These are phyloP conservation scores for Ctenopoma kingsleyae DNA, from an alignment of 2,797 vertebrate genomes.

Conservation along the genomic window DNA sequence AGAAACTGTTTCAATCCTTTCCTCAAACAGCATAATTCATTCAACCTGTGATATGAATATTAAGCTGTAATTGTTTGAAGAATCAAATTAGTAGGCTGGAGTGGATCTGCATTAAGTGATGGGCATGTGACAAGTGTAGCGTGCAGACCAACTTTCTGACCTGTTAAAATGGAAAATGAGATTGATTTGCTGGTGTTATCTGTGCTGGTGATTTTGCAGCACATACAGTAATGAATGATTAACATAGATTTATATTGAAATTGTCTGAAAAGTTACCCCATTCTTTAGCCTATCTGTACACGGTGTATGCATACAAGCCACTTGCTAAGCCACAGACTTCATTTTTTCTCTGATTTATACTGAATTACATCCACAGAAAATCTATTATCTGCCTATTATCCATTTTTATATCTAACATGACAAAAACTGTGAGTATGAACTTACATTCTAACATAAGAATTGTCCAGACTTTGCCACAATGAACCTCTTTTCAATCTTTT, in stretches of 20 bases:
- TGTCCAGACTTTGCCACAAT: slow-evolving; percentile 2
- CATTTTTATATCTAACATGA: slow-evolving; percentile 14
- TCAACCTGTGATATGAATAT: slow-evolving; percentile 35
- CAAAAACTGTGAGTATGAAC: slow-evolving; percentile 16
- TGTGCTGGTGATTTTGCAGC: neutral
- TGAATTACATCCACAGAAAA: neutral
- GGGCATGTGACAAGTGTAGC: slow-evolving; percentile 8
- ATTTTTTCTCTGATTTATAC: neutral
- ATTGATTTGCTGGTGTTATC: slow-evolving; percentile 1
- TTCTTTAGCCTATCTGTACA: neutral
- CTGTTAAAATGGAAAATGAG: slow-evolving; percentile 8
- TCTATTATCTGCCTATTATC: slow-evolving; percentile 1
- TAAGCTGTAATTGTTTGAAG: slow-evolving; percentile 29
- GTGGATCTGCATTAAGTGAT: slow-evolving; percentile 8
- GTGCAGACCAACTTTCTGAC: neutral
- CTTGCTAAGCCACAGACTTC: neutral
- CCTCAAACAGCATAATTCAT: slow-evolving; percentile 39
- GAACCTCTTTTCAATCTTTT: neutral
- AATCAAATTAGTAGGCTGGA: slow-evolving; percentile 4
- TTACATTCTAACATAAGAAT: slow-evolving; percentile 1
- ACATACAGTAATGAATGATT: slow-evolving; percentile 2
- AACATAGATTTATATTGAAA: neutral
- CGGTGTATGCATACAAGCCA: neutral
- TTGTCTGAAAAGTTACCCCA: too few relatives aligned
- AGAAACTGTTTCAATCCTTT: slow-evolving; percentile 22